These are phyloP conservation scores for Seladonia tumulorum DNA, from an alignment of 2,888 invertebrate genomes.

Conservation along the genomic window DNA sequence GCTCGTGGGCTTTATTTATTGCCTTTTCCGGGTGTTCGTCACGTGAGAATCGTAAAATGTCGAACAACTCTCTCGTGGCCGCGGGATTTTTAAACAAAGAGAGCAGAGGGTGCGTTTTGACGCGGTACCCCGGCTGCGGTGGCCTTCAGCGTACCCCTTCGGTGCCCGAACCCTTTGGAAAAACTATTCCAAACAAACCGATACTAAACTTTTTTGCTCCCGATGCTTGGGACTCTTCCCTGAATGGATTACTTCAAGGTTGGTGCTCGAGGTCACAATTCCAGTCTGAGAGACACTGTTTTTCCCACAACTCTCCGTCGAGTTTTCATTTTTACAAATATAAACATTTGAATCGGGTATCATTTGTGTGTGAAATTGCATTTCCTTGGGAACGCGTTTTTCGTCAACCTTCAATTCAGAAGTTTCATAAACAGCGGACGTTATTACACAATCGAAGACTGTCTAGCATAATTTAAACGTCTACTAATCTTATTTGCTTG, in stretches of 20 bases:
- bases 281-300: neutral
- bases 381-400: too few species aligned
- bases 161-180: neutral
- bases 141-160: neutral
- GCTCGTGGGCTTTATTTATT: constrained; percentile 48
- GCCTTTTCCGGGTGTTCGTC: constrained; percentile 35
- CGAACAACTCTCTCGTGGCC: neutral
- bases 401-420: too few species aligned
- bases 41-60: constrained; percentile 36
- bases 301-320: too few species aligned
- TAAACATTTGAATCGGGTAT: too few species aligned
- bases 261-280: neutral
- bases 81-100: constrained; percentile 24
- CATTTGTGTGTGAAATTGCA: too few species aligned
- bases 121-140: neutral
- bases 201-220: neutral
- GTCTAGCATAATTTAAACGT: neutral
- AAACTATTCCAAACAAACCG: neutral
- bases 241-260: neutral
- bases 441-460: neutral
- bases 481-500: neutral
- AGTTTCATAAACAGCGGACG: neutral
- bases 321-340: too few species aligned
- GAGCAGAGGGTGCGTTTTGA: neutral
- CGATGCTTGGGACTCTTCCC: neutral